Evolutionary conservation across 2,797 vertebrate genomes (phyloP).

Genomic region (Sebastes variabilis): DNA sequence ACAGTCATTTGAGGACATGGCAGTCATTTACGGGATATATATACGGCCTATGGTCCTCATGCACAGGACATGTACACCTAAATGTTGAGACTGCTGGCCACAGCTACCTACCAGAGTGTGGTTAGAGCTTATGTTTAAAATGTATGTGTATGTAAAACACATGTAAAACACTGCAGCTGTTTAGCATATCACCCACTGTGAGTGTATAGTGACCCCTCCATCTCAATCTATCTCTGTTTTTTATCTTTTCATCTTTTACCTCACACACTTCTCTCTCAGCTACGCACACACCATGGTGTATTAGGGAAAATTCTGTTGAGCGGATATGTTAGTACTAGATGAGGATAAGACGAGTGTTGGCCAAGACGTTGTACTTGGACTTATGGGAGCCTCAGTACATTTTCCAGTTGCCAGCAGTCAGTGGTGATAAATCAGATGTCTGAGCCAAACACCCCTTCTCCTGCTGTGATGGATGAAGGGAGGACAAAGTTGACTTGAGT

Average conservation of each 20-base stretch:
- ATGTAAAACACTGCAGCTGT: background rate
- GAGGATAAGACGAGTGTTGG: background rate
- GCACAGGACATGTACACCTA: no score
- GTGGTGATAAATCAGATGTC: constrained; percentile 39
- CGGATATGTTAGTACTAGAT: background rate
- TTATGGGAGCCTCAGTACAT: constrained; percentile 25
- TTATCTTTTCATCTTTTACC: background rate
- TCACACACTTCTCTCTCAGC: background rate
- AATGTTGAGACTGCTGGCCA: background rate
- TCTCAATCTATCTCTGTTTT: background rate
- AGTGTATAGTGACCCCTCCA: background rate
- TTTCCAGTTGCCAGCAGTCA: constrained; percentile 35
- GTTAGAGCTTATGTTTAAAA: background rate
- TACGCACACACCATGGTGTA: background rate
- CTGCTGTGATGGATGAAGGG: constrained; percentile 8
- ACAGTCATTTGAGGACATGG: no score
- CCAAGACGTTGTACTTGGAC: constrained; percentile 9
- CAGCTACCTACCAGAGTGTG: background rate
- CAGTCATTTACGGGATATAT: no score
- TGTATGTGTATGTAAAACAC: background rate
- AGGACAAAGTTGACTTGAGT: constrained; percentile 10
- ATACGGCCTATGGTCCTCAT: no score
- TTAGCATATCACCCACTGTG: background rate
- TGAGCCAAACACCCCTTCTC: constrained; percentile 24
- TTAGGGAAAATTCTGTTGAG: background rate